phyloP scores from a whole-genome alignment of 2,888 invertebrate genomes.

The Leistus spinibarbis region DNA sequence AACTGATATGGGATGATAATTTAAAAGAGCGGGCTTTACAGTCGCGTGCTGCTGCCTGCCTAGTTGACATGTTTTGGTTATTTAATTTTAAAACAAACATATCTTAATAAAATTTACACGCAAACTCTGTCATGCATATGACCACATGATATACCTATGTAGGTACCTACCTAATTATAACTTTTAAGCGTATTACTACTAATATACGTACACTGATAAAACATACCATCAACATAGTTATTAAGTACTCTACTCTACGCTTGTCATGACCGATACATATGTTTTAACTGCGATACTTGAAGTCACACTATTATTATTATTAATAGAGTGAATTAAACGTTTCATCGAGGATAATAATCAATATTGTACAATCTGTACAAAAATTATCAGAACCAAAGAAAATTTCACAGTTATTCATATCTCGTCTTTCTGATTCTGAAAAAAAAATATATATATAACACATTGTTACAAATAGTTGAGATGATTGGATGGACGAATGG shows the following conservation, averaged over 20 bases:
- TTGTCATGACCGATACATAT: background rate
- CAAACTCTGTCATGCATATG: slow-evolving; percentile 2
- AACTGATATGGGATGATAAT: background rate
- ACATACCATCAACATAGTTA: background rate
- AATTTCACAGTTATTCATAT: too few species aligned
- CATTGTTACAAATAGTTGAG: too few species aligned
- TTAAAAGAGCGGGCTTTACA: background rate
- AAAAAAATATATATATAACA: too few species aligned
- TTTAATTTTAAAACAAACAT: slow-evolving; percentile 14
- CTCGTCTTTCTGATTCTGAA: too few species aligned
- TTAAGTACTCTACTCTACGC: background rate
- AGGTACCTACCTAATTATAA: background rate
- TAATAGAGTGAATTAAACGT: too few species aligned
- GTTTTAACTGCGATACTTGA: background rate
- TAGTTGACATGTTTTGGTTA: slow-evolving; percentile 16
- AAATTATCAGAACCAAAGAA: too few species aligned
- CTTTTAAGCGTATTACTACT: background rate
- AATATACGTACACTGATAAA: background rate
- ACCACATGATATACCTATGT: background rate
- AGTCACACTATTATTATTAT: too few species aligned
- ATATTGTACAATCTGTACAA: too few species aligned
- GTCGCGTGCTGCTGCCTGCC: background rate
- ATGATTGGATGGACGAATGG: too few species aligned
- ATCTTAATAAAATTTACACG: slow-evolving; percentile 18
- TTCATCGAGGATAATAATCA: too few species aligned